A percentile compares a stretch with the other conserved stretches of the same genome.
These are phyloP conservation scores for Chymomyza fuscimana DNA, from an alignment of 2,888 invertebrate genomes.

Conservation along the genomic window DNA sequence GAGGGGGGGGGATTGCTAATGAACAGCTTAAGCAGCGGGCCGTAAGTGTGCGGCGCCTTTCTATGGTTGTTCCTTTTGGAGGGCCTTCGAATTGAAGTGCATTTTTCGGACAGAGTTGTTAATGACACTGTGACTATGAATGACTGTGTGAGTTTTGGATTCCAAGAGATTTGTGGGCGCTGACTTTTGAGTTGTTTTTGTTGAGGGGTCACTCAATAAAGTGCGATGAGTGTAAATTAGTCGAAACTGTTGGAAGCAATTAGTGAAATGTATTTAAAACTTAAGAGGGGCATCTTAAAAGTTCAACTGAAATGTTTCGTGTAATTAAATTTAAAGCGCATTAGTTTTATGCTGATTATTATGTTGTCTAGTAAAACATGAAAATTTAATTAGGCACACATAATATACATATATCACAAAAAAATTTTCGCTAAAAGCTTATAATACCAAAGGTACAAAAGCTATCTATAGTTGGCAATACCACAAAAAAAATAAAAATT, in stretches of 20 bases:
- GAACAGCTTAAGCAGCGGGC: slow-evolving; percentile 43
- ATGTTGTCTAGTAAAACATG: not conserved
- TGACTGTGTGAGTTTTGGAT: not conserved
- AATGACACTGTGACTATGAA: not conserved
- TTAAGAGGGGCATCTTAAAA: not conserved
- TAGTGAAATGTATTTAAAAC: not conserved
- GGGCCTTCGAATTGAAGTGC: slow-evolving; percentile 4
- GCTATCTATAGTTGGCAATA: no score
- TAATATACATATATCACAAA: not conserved
- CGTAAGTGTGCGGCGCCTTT: slow-evolving; percentile 31
- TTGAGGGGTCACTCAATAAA: not conserved
- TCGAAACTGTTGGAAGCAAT: not conserved
- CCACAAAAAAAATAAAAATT: no score
- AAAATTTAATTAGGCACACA: not conserved
- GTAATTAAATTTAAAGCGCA: not conserved
- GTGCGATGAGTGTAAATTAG: not conserved
- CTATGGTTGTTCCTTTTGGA: slow-evolving; percentile 25
- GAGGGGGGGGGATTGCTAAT: slow-evolving; percentile 32
- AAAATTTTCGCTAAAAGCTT: no score
- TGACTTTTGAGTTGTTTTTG: not conserved
- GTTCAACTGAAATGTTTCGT: not conserved
- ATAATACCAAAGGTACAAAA: no score
- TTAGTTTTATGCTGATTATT: not conserved
- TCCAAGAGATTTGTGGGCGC: not conserved
- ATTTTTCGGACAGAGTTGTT: slow-evolving; percentile 20